Percentiles rank a stretch among this genome's conserved stretches.
These are phyloP conservation scores for Ips nitidus DNA, from an alignment of 1,140 invertebrate genomes.

Conservation along the genomic window DNA sequence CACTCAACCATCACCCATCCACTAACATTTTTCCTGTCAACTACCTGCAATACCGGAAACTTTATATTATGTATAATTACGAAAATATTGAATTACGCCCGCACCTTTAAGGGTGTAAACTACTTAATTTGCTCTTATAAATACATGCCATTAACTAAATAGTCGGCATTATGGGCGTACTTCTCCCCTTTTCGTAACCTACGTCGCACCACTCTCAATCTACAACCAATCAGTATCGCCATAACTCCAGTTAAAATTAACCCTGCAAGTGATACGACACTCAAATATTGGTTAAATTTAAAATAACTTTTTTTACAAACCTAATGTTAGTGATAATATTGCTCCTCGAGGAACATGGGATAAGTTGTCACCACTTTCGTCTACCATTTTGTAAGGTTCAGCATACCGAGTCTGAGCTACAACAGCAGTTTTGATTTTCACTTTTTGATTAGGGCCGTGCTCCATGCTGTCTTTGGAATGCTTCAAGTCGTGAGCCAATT, in stretches of 20 bases:
- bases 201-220: constrained; percentile 72
- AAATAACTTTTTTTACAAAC: constrained; percentile 48
- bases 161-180: constrained; percentile 92
- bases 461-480: constrained; percentile 47
- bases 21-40: no score
- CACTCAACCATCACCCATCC: no score
- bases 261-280: background rate
- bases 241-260: constrained; percentile 57
- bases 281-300: background rate
- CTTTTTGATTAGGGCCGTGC: constrained; percentile 31
- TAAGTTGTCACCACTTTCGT: constrained; percentile 59
- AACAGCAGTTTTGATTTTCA: constrained; percentile 27
- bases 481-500: constrained; percentile 49
- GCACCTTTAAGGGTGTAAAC: no score
- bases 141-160: constrained; percentile 97
- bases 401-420: constrained; percentile 29
- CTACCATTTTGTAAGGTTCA: constrained; percentile 42
- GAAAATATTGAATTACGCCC: no score
- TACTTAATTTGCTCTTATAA: constrained; percentile 60
- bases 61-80: no score
- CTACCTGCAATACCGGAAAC: no score
- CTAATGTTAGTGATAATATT: constrained; percentile 78
- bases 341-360: constrained; percentile 74
- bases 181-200: constrained; percentile 76
- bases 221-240: constrained; percentile 78